A percentile compares a stretch with the other conserved stretches of the same genome.
Conservation (phyloP, 2,797 vertebrate species). For the Neomorphus geoffroyi region DNA sequence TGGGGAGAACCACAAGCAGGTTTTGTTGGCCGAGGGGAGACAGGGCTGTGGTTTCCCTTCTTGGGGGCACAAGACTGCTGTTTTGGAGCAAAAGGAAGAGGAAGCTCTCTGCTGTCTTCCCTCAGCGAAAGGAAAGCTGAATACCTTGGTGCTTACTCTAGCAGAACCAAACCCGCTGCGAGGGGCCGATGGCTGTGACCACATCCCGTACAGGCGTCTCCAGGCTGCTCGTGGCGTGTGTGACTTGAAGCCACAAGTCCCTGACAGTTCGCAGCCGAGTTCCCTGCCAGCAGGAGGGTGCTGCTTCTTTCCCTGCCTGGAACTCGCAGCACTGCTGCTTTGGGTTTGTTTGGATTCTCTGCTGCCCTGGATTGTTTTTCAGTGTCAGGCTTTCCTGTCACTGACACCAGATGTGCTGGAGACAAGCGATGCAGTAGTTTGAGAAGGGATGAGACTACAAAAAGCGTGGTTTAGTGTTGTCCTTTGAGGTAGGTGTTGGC, state of each 20-base stretch:
- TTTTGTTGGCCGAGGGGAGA: neutral
- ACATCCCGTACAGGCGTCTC: neutral
- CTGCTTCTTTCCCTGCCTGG: neutral
- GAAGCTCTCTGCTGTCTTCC: neutral
- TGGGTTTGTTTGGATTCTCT: neutral
- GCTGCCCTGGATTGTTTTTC: neutral
- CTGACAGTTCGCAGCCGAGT: neutral
- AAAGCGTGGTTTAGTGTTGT: fast-evolving
- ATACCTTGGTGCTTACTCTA: neutral
- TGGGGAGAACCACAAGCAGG: fast-evolving
- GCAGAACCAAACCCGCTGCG: neutral
- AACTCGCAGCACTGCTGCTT: neutral
- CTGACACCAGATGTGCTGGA: conserved; percentile 1
- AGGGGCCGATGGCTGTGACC: neutral
- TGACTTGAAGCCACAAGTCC: neutral
- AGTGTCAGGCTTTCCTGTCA: neutral
- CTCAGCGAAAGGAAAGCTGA: neutral
- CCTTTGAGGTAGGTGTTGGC: neutral
- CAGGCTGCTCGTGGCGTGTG: neutral
- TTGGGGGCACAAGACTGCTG: neutral
- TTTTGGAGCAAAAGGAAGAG: neutral
- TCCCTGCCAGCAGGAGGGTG: neutral
- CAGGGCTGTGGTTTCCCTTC: neutral
- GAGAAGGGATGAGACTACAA: neutral
- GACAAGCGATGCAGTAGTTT: neutral